phyloP scores from a whole-genome alignment of 2,888 invertebrate species.

The Caenorhabditis angaria region DNA sequence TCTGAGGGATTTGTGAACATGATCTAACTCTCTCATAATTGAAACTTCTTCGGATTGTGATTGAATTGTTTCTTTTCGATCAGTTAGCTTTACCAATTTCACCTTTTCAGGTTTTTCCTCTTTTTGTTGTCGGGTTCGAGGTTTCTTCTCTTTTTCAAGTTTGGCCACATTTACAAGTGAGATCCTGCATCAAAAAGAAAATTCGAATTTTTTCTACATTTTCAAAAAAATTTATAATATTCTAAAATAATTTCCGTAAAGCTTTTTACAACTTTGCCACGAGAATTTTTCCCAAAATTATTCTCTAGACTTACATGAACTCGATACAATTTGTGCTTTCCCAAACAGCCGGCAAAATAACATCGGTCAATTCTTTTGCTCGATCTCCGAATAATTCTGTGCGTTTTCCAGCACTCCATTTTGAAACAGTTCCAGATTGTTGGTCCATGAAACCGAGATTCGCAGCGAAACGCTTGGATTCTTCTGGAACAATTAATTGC shows the following conservation, averaged over 20 bases:
- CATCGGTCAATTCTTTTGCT: not conserved
- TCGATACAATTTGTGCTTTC: conserved; percentile 18
- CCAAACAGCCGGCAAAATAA: conserved; percentile 9
- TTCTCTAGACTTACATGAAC: conserved; percentile 13
- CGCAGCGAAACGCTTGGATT: conserved; percentile 10
- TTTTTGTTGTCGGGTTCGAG: conserved; percentile 15
- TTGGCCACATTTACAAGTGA: conserved; percentile 21
- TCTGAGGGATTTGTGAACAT: conserved; percentile 21
- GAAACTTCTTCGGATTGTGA: conserved; percentile 33
- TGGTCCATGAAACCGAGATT: conserved; percentile 15
- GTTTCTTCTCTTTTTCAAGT: conserved; percentile 26
- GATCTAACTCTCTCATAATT: conserved; percentile 25
- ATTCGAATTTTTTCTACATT: not conserved
- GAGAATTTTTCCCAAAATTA: not conserved
- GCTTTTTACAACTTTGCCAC: not conserved
- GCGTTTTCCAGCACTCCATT: not conserved
- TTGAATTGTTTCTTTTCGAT: conserved; percentile 18
- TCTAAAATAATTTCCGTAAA: too few species aligned
- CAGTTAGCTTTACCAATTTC: conserved; percentile 29
- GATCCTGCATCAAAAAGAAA: conserved; percentile 18
- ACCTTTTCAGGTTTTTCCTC: conserved; percentile 8
- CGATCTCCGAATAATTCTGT: not conserved
- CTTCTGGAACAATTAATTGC: not conserved
- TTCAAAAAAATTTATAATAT: too few species aligned
- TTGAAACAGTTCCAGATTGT: conserved; percentile 4